Conservation (phyloP, 1,140 invertebrate genomes). For the Streblospio benedicti region DNA sequence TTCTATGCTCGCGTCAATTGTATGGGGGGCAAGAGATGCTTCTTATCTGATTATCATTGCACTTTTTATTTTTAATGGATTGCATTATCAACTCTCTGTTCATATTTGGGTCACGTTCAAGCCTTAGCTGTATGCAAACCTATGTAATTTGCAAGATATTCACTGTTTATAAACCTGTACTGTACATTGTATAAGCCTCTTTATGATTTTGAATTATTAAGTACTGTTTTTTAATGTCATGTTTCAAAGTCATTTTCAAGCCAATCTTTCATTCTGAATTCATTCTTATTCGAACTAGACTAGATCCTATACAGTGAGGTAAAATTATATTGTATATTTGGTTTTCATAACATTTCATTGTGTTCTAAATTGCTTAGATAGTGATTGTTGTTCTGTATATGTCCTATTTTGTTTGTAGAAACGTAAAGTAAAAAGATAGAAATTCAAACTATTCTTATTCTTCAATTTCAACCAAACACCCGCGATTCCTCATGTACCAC, state of each 20-base stretch:
- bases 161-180: too few species aligned
- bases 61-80: not conserved
- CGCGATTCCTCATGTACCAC: slow-evolving; percentile 68
- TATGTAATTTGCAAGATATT: too few species aligned
- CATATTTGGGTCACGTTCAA: too few species aligned
- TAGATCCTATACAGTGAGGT: not conserved
- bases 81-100: too few species aligned
- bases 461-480: not conserved
- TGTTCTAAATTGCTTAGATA: not conserved
- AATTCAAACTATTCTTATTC: not conserved
- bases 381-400: not conserved
- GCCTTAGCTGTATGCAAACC: too few species aligned
- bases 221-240: too few species aligned
- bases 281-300: not conserved
- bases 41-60: not conserved
- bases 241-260: too few species aligned
- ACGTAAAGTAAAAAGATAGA: not conserved
- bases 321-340: not conserved
- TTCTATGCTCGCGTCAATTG: too few species aligned
- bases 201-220: too few species aligned
- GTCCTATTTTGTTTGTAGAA: not conserved
- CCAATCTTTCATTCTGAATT: not conserved
- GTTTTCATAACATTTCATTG: not conserved
- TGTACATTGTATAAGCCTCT: too few species aligned
- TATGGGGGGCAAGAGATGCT: not conserved